Conservation (phyloP, 2,888 invertebrate genomes). For the Sipha maydis region DNA sequence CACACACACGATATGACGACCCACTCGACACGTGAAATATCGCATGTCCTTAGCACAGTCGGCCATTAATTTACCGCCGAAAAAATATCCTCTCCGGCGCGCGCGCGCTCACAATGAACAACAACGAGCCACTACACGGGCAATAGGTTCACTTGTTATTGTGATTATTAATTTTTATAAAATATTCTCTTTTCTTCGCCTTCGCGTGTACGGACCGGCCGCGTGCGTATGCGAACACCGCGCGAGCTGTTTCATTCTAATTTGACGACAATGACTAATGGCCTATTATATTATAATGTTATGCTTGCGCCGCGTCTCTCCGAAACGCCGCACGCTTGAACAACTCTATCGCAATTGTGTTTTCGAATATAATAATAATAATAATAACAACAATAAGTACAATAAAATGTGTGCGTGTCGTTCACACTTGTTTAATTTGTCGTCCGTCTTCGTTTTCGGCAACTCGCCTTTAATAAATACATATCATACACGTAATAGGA, state of each 20-base stretch:
- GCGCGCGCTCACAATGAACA: background rate
- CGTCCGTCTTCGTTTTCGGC: conserved; percentile 32
- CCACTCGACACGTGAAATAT: conserved; percentile 54
- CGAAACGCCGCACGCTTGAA: conserved; percentile 7
- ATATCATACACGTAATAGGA: background rate
- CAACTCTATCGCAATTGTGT: conserved; percentile 47
- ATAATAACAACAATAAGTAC: conserved; percentile 37
- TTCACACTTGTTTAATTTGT: conserved; percentile 46
- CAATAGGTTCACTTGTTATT: conserved; percentile 33
- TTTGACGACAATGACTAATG: conserved; percentile 59
- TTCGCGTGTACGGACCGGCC: background rate
- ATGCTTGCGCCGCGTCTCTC: background rate
- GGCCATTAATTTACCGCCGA: conserved; percentile 56
- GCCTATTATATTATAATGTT: conserved; percentile 43
- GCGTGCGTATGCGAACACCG: background rate
- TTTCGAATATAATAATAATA: conserved; percentile 25
- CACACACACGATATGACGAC: background rate
- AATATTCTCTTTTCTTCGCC: conserved; percentile 55
- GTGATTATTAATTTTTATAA: conserved; percentile 55
- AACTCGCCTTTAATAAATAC: background rate
- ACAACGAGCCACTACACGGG: background rate
- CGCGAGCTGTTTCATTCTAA: conserved; percentile 37
- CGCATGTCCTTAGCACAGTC: conserved; percentile 56
- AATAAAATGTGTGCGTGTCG: background rate
- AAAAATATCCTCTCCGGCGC: conserved; percentile 43